Evolutionary conservation across 1,140 invertebrate species (phyloP), one percentile per base, ranked within the genome.

Genomic region (Aricia agestis): DNA sequence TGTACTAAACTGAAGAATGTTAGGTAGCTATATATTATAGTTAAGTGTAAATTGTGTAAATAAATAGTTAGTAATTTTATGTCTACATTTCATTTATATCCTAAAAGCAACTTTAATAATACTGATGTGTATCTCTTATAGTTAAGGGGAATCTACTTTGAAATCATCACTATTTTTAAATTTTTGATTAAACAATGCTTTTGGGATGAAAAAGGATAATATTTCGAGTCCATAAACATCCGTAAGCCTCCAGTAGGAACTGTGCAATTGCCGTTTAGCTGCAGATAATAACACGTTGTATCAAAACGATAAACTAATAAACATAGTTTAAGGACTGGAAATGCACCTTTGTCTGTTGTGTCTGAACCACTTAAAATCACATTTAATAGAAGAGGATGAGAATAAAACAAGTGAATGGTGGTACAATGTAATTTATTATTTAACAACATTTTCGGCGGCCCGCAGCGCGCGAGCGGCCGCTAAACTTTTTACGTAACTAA

Each of bases 391-490:
- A 52, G 13, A 6, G 18, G 59, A 18, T 6, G 1, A n/a, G 15
- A 68, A 52, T 58, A 68, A 69, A 69, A 86, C 88, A 81, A 82
- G 76, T 67, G 59, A 58, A 45, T 81, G 89, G 90, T 92, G 90
- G 90, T 92, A 92, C 89, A 92, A 92, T 92, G 89, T 92, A 91
- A 86, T 92, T 91, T 92, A 91, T 92, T 92, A 92, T 92, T 92
- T 92, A 92, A 92, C 91, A 92, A 92, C 91, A 91, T 92, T 83
- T 84, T 89, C 89, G 91, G 87, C 87, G 84, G 78, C 86, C 89
- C 91, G 91, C 87, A 63, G 59, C 59, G 18, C 59, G 18, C 18
- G 59, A 85, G 86, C 83, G 80, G 91, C 83, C 89, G 89, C 91
- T 92, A 92, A 91, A 91, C 86, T 88, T 87, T 90, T 84, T 87